A percentile compares a stretch with the other conserved stretches of the same genome.
These are phyloP conservation scores for Blera fallax DNA, from an alignment of 2,888 invertebrate genomes.

Conservation along the genomic window DNA sequence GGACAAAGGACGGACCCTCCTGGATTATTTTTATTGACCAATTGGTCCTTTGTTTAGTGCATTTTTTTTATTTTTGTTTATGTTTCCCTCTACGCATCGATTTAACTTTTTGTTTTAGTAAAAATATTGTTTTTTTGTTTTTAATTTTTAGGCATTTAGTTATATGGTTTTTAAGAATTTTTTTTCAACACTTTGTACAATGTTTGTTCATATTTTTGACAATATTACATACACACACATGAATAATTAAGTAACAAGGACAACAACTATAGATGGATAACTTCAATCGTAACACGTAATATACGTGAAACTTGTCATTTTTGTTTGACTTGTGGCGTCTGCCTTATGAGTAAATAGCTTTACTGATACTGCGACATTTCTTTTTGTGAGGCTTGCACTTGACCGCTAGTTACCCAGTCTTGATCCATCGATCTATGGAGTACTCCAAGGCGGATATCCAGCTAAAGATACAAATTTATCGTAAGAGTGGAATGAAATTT, in stretches of 20 bases:
- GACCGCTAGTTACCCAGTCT: slow-evolving; percentile 84
- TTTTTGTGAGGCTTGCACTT: slow-evolving; percentile 77
- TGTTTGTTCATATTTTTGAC: slow-evolving; percentile 65
- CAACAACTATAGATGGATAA: slow-evolving; percentile 53
- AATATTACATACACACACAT: slow-evolving; percentile 65
- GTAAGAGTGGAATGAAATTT: not conserved
- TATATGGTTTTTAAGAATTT: slow-evolving; percentile 23
- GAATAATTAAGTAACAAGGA: slow-evolving; percentile 51
- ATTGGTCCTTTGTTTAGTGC: slow-evolving; percentile 68
- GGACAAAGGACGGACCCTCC: slow-evolving; percentile 70
- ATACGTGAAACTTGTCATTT: not conserved
- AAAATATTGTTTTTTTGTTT: slow-evolving; percentile 58
- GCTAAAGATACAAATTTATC: slow-evolving; percentile 81
- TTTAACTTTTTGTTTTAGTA: slow-evolving; percentile 64
- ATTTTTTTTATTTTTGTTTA: slow-evolving; percentile 24
- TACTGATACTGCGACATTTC: slow-evolving; percentile 78
- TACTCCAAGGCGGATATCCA: slow-evolving; percentile 97
- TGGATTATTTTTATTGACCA: slow-evolving; percentile 72
- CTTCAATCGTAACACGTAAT: slow-evolving; percentile 36
- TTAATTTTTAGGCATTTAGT: slow-evolving; percentile 66
- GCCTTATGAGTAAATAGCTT: slow-evolving; percentile 66
- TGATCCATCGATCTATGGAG: slow-evolving; percentile 96
- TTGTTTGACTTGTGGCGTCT: slow-evolving; percentile 52
- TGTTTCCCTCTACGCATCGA: slow-evolving; percentile 43
- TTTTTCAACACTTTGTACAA: slow-evolving; percentile 64